Conservation (phyloP, 2,797 vertebrate species). For the Dallia pectoralis region DNA sequence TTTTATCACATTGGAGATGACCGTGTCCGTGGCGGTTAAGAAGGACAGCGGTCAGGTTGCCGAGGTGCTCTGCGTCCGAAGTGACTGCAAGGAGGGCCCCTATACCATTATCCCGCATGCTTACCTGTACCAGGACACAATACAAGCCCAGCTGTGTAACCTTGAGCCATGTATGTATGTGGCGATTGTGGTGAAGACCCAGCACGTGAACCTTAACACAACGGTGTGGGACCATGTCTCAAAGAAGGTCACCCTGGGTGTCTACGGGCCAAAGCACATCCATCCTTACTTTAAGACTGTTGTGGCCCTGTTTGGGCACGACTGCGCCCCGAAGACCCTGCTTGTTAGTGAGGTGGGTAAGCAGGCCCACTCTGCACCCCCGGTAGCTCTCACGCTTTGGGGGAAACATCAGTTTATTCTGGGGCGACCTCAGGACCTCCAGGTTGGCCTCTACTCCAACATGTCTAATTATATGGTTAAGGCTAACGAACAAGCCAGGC, state of each 20-base stretch:
- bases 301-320: conserved; percentile 91
- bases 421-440: conserved; percentile 86
- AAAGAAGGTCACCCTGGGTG: conserved; percentile 87
- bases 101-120: conserved; percentile 78
- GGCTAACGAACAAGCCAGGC: conserved; percentile 74
- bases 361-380: conserved; percentile 74
- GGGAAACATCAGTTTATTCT: conserved; percentile 92
- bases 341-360: conserved; percentile 84
- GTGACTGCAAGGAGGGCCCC: conserved; percentile 89
- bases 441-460: conserved; percentile 91
- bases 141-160: conserved; percentile 89
- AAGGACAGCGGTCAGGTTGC: conserved; percentile 78
- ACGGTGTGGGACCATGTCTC: conserved; percentile 91
- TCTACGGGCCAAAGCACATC: conserved; percentile 95
- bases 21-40: conserved; percentile 82
- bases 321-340: conserved; percentile 90
- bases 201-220: conserved; percentile 74
- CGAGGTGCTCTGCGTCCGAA: conserved; percentile 85
- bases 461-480: conserved; percentile 91
- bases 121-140: conserved; percentile 84
- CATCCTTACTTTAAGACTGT: conserved; percentile 96
- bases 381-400: conserved; percentile 93
- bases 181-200: conserved; percentile 82
- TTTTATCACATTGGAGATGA: conserved; percentile 87
- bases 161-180: conserved; percentile 94